A percentile compares a stretch with the other conserved stretches of the same genome.
Evolutionary conservation across 2,888 invertebrate genomes (phyloP).

Genomic region (Stenodera caucasica): DNA sequence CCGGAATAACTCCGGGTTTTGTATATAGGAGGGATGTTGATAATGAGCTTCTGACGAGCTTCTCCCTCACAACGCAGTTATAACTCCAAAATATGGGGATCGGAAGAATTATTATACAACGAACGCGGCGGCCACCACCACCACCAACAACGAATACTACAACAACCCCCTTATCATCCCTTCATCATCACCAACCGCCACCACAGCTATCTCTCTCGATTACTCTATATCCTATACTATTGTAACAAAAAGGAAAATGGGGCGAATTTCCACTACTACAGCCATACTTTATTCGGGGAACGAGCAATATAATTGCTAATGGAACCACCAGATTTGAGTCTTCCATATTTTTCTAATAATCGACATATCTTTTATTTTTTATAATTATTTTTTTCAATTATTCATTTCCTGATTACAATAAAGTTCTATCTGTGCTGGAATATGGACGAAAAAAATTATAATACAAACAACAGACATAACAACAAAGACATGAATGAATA

Average conservation of each 20-base stretch:
- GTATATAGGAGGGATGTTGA: constrained; percentile 42
- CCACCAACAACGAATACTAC: too few relatives aligned
- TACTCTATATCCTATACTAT: background rate
- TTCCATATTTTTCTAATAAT: constrained; percentile 13
- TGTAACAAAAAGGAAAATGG: constrained; percentile 7
- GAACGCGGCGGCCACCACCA: constrained; percentile 7
- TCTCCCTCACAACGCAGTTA: constrained; percentile 44
- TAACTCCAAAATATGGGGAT: constrained; percentile 50
- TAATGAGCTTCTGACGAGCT: constrained; percentile 50
- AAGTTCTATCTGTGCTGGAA: background rate
- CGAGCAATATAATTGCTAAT: constrained; percentile 44
- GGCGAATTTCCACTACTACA: constrained; percentile 28
- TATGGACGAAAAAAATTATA: background rate
- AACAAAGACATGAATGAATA: background rate
- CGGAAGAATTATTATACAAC: constrained; percentile 47
- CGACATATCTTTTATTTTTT: background rate
- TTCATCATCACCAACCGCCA: constrained; percentile 8
- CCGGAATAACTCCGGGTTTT: constrained; percentile 42
- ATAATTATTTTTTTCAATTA: background rate
- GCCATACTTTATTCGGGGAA: constrained; percentile 38
- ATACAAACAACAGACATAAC: background rate
- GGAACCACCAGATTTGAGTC: constrained; percentile 29
- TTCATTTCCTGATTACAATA: background rate
- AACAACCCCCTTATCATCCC: constrained; percentile 16
- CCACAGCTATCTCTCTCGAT: background rate